Evolutionary conservation across 2,113 vertebrate species (phyloP), one percentile per base, ranked within the genome.

Genomic region (Sprattus sprattus): DNA sequence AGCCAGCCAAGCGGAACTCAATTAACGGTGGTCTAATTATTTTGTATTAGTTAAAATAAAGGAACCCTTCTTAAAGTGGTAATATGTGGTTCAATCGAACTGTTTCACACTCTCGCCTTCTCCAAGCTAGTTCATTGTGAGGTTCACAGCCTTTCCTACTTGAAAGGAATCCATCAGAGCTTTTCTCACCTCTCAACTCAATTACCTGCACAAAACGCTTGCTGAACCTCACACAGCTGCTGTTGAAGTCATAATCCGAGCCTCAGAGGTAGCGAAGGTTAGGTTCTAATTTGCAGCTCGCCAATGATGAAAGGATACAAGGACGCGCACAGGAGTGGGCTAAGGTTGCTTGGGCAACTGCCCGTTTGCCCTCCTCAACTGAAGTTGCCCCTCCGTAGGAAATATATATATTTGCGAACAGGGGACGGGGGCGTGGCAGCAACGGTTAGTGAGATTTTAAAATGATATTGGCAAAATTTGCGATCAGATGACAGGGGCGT

Each of bases 151-250:
- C 28, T 39, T 39, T 13, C 71, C 71, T 39, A 4, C 71, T 67
- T 86, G 57, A 75, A 47, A 88, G 18, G 64, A 78, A 78, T 54
- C 83, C n/a, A 13, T 32, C 25, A 10, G 45, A 86, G 44, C 28
- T 47, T 81, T 71, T 49, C 82, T 92, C 91, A 92, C 86, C 88
- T 93, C 87, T 92, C 87, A 92, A 90, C 87, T 89, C 89, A 91
- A 90, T 92, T 89, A 89, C 67, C 85, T 86, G 44, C 87, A 87
- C 64, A 88, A 87, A 89, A 86, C 28, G 18, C 81, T 88, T 46
- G 85, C 81, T 81, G 60, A 81, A 84, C 64, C 50, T 54, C n/a
- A 64, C 84, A 32, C 39, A 71, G 83, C 86, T 25, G 16, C n/a
- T 81, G 46, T 78, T 78, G 80, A 83, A 86, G 84, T 4, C 57